These are phyloP conservation scores for Pseudomugil tenellus DNA, from an alignment of 2,797 vertebrate species.

Conservation along the genomic window DNA sequence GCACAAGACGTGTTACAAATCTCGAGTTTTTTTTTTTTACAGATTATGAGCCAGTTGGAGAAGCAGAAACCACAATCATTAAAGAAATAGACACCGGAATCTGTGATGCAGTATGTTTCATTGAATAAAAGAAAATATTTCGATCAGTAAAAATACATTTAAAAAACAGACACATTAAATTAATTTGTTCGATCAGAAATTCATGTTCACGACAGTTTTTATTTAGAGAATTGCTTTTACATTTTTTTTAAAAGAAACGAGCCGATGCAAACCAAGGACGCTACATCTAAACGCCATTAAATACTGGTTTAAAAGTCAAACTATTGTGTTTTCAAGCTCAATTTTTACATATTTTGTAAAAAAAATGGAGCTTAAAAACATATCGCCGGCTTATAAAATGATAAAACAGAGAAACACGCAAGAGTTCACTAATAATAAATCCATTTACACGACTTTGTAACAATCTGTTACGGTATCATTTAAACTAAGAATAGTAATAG, in stretches of 20 bases:
- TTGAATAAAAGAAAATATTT: constrained; percentile 17
- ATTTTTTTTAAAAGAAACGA: no score
- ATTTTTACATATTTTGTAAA: no score
- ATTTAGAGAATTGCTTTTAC: neutral
- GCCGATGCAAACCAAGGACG: no score
- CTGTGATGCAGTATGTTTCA: constrained; percentile 5
- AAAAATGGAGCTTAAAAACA: no score
- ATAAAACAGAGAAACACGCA: neutral
- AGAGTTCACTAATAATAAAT: neutral
- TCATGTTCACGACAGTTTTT: neutral
- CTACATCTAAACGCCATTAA: no score
- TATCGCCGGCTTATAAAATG: neutral
- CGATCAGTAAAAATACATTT: neutral
- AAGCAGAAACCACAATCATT: neutral
- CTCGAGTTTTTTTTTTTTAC: constrained; percentile 27
- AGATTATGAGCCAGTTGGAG: neutral
- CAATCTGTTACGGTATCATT: no score
- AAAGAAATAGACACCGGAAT: neutral
- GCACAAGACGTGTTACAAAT: constrained; percentile 8
- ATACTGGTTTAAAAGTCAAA: neutral
- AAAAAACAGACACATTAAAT: neutral
- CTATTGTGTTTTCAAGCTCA: neutral
- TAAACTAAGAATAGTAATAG: neutral
- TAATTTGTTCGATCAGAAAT: neutral
- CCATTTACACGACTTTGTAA: no score